Evolutionary conservation across 2,888 invertebrate genomes (phyloP).

Genomic region (Leptinotarsa peninsularis): DNA sequence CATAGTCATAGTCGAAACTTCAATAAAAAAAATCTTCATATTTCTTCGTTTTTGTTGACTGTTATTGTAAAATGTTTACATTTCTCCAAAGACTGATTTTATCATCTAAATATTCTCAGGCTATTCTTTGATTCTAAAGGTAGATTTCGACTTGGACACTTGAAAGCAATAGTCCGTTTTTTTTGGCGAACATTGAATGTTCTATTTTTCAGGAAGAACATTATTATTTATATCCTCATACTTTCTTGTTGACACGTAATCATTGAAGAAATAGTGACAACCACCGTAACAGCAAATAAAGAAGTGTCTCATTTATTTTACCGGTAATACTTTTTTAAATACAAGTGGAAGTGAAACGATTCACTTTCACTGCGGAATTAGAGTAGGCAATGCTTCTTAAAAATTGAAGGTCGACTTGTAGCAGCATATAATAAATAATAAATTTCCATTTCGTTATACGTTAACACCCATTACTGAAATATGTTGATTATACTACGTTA

Average conservation of each 20-base stretch:
- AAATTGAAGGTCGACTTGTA: conserved; percentile 26
- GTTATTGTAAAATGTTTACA: too few relatives aligned
- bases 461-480: conserved; percentile 20
- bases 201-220: too few relatives aligned
- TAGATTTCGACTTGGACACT: too few relatives aligned
- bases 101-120: too few relatives aligned
- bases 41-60: too few relatives aligned
- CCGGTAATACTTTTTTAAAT: not conserved
- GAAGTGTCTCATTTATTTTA: not conserved
- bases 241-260: conserved; percentile 6
- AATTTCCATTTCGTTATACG: conserved; percentile 8
- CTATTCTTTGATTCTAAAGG: too few relatives aligned
- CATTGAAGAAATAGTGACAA: not conserved
- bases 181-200: too few relatives aligned
- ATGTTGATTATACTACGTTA: not conserved
- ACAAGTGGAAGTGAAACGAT: conserved; percentile 30
- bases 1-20: too few relatives aligned
- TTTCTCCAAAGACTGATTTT: too few relatives aligned
- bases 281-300: not conserved
- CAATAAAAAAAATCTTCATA: too few relatives aligned
- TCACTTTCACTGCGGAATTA: conserved; percentile 30
- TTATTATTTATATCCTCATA: not conserved
- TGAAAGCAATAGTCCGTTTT: too few relatives aligned
- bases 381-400: conserved; percentile 14
- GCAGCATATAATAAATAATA: conserved; percentile 12